Conservation (phyloP, 2,888 invertebrate species). For the Drosophila hamatofila region DNA sequence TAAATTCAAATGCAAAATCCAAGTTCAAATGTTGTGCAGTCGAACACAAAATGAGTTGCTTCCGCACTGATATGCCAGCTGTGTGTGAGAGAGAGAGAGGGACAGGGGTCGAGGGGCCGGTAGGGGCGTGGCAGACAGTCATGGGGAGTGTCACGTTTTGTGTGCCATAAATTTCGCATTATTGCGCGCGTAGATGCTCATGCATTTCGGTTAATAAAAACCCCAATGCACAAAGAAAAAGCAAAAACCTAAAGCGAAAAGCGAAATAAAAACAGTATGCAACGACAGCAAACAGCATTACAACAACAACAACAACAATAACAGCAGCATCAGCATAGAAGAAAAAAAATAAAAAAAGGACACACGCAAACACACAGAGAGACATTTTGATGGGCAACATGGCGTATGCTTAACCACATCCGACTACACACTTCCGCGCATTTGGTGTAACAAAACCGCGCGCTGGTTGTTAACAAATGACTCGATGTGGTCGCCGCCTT, state of each 20-base stretch:
- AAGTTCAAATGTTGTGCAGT: slow-evolving; percentile 34
- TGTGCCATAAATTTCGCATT: slow-evolving; percentile 73
- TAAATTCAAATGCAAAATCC: slow-evolving; percentile 24
- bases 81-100: neutral
- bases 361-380: slow-evolving; percentile 12
- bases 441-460: slow-evolving; percentile 80
- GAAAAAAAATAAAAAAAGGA: slow-evolving; percentile 3
- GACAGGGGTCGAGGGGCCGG: neutral
- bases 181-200: slow-evolving; percentile 71
- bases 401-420: slow-evolving; percentile 82
- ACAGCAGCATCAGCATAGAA: neutral
- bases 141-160: slow-evolving; percentile 68
- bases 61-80: slow-evolving; percentile 45
- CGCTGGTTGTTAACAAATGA: slow-evolving; percentile 79
- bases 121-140: neutral
- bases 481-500: slow-evolving; percentile 69
- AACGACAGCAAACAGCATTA: slow-evolving; percentile 21
- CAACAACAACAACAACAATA: slow-evolving; percentile 3
- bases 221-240: slow-evolving; percentile 13
- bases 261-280: slow-evolving; percentile 25
- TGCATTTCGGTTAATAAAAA: slow-evolving; percentile 76
- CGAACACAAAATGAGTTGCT: slow-evolving; percentile 67
- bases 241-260: slow-evolving; percentile 5
- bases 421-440: slow-evolving; percentile 81
- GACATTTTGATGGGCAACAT: slow-evolving; percentile 75